Evolutionary conservation across 2,113 vertebrate genomes (phyloP), one percentile per base, ranked within the genome.

Genomic region (Muscicapa adusta): DNA sequence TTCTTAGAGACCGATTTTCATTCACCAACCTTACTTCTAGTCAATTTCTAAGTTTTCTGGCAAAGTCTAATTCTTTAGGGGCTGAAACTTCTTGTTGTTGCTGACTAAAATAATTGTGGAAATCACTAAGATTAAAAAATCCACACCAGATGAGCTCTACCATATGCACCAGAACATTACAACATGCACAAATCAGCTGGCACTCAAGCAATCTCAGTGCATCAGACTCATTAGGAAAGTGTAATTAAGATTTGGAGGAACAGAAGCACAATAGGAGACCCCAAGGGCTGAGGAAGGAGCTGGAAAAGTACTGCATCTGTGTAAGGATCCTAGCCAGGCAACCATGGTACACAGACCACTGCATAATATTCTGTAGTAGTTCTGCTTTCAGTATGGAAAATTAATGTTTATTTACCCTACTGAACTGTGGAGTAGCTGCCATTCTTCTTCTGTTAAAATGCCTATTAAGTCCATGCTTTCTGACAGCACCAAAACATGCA

Each of bases 161-260:
- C 53, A 54, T 56, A 66, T 77, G 65, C 54, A 92, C 33, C 42
- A 54, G 60, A 66, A 89, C 54, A 58, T 89, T 91, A 78, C 8
- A 73, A 18, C 73, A 57, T 84, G 86, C 66, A 79, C 85, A 90
- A 70, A 92, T 90, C 45, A 83, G 15, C 73, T 67, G 33, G 20
- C 60, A 66, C 54, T 18, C 61, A 73, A 88, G 76, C 11, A 61
- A 58, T 89, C 36, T 43, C 60, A 58, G 22, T 61, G 65, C 40
- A 70, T 38, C n/a, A 54, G 70, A 90, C 61, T 94, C 77, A 77
- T 87, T 94, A 65, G 34, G 40, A 76, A 74, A 85, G 36, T 63
- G n/a, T 82, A 96, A 97, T 90, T 79, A 94, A 91, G 63, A 94
- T 84, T 45, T 95, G 60, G 48, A 94, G 87, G 81, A 96, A 93